Percentiles rank a stretch among this genome's conserved stretches.
Evolutionary conservation across 35 echinoderm and acorn worm genomes (phyloP).

Genomic region (Lytechinus variegatus): DNA sequence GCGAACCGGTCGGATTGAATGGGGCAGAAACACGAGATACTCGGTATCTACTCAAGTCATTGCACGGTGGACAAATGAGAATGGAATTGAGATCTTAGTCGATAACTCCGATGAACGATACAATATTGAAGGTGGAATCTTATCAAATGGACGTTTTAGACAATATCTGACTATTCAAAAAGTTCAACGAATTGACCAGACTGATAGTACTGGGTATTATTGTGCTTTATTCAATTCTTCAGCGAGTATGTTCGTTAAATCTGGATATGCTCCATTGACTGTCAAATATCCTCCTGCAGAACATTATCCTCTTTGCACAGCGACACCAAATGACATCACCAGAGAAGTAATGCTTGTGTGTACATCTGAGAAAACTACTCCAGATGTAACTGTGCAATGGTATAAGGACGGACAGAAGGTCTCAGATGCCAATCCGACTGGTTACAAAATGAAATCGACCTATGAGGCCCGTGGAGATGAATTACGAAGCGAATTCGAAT

Average conservation of each 20-base stretch:
- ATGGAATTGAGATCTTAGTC: neutral
- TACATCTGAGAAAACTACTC: slow-evolving; percentile 20
- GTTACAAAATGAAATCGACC: neutral
- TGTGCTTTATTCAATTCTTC: neutral
- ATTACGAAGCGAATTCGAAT: neutral
- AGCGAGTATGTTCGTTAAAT: neutral
- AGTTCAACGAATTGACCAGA: neutral
- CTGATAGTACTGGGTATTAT: neutral
- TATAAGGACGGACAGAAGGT: neutral
- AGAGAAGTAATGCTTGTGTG: neutral
- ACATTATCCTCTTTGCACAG: slow-evolving; percentile 31
- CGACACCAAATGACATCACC: neutral
- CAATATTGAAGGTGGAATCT: neutral
- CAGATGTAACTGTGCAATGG: neutral
- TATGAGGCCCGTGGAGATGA: neutral
- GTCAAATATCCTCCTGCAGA: slow-evolving; percentile 43
- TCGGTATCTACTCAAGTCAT: neutral
- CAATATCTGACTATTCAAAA: neutral
- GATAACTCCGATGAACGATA: neutral
- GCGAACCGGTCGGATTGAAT: neutral
- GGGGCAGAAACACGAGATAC: neutral
- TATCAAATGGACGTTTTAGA: neutral
- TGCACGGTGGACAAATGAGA: neutral
- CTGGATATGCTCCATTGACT: neutral
- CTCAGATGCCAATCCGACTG: neutral